These are phyloP conservation scores for Telmatochromis brachygnathus DNA, from an alignment of 2,113 vertebrate species.

Conservation along the genomic window DNA sequence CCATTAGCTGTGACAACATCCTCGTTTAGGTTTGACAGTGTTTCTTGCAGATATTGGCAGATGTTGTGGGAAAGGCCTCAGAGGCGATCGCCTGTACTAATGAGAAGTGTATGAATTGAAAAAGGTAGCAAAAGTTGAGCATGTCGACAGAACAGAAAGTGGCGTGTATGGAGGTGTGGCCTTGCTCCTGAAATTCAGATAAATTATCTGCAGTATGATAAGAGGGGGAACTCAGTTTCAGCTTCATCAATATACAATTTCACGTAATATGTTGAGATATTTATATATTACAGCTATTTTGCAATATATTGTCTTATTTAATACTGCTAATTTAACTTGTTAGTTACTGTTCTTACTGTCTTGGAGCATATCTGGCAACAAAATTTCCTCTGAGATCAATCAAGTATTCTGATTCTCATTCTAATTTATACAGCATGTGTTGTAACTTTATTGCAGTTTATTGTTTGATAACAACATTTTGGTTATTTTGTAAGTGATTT, in stretches of 20 bases:
- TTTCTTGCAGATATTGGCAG: not conserved
- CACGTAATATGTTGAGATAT: not conserved
- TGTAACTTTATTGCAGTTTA: not conserved
- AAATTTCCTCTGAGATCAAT: not conserved
- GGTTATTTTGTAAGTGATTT: not conserved
- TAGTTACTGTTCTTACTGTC: not conserved
- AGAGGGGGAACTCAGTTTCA: not conserved
- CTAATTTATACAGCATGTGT: not conserved
- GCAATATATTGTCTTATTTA: not conserved
- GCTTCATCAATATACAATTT: not conserved
- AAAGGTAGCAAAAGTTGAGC: not conserved
- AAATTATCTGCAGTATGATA: not conserved
- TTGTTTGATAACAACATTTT: not conserved
- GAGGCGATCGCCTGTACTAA: not conserved
- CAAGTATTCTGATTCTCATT: not conserved
- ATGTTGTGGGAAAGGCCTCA: not conserved
- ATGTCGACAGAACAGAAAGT: not conserved
- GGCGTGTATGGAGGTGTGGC: not conserved
- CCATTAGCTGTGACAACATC: not conserved
- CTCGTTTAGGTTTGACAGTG: not conserved
- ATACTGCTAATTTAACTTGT: not conserved
- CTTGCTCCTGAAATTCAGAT: not conserved
- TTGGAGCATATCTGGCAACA: not conserved
- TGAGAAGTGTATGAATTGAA: not conserved
- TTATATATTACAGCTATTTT: not conserved